A percentile compares a stretch with the other conserved stretches of the same genome.
Conservation (phyloP, 2,888 invertebrate genomes). For the Agriotes lineatus region DNA sequence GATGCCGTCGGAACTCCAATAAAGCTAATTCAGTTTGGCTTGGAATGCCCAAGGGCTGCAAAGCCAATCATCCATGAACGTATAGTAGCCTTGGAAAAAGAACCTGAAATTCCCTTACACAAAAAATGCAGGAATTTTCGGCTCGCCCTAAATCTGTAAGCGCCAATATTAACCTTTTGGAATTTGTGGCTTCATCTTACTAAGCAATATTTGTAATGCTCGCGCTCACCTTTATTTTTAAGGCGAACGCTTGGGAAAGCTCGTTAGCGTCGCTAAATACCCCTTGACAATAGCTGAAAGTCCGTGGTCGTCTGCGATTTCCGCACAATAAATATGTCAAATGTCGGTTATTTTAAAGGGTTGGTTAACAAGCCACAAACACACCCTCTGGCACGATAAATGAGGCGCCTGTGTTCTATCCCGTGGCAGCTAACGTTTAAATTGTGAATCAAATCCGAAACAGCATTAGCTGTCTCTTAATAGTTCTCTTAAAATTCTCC, state of each 20-base stretch:
- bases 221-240: too few relatives aligned
- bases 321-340: constrained; percentile 13
- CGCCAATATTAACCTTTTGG: neutral
- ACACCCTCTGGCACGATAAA: constrained; percentile 2
- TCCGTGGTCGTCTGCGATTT: constrained; percentile 12
- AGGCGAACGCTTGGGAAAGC: too few relatives aligned
- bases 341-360: constrained; percentile 8
- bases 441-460: too few relatives aligned
- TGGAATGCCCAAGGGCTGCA: constrained; percentile 59
- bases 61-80: constrained; percentile 54
- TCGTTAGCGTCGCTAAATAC: too few relatives aligned
- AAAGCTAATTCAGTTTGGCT: constrained; percentile 63
- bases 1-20: constrained; percentile 61
- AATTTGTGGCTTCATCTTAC: constrained; percentile 7
- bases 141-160: constrained; percentile 1
- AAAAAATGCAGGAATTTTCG: constrained; percentile 19
- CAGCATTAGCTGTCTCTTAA: too few relatives aligned
- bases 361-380: constrained; percentile 11
- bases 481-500: too few relatives aligned
- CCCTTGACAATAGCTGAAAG: neutral
- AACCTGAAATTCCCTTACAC: constrained; percentile 27
- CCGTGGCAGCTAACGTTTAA: constrained; percentile 3
- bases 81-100: constrained; percentile 41
- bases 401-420: neutral
- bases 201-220: neutral